A percentile compares a stretch with the other conserved stretches of the same genome.
Conservation (phyloP, 2,113 vertebrate species). For the Castor canadensis region DNA sequence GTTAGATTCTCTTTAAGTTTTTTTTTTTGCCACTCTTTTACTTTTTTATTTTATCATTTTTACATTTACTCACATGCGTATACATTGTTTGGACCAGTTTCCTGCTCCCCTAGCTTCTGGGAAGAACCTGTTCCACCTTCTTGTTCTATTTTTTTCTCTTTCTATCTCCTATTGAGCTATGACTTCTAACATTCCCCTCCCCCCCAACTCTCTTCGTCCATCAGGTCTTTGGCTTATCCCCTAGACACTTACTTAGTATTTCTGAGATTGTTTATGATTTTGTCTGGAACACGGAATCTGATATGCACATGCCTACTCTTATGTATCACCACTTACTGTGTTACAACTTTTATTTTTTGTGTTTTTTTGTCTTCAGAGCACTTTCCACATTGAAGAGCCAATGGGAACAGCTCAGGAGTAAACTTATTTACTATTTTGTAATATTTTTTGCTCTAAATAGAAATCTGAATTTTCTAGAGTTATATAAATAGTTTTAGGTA, state of each 20-base stretch:
- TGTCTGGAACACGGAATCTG: background rate
- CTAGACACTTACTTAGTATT: background rate
- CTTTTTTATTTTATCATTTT: too few relatives aligned
- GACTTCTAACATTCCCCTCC: rapidly evolving
- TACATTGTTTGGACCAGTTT: too few relatives aligned
- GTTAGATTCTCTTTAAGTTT: too few relatives aligned
- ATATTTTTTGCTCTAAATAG: background rate
- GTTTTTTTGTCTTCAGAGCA: background rate
- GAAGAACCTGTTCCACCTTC: too few relatives aligned
- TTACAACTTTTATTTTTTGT: background rate
- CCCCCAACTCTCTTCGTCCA: background rate
- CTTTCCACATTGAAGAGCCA: background rate
- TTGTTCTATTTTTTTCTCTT: background rate
- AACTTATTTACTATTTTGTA: background rate
- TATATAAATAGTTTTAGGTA: background rate
- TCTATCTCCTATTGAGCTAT: background rate
- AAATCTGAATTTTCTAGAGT: background rate
- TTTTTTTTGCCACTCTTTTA: too few relatives aligned
- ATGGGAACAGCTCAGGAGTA: rapidly evolving
- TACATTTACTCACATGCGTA: too few relatives aligned
- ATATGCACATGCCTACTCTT: background rate
- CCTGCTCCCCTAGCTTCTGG: too few relatives aligned
- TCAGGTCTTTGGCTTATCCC: background rate
- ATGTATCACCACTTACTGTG: background rate
- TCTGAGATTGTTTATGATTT: background rate